Base-by-base conservation (phyloP, 2,888 invertebrate genomes). In the Harpalus rubripes region DNA sequence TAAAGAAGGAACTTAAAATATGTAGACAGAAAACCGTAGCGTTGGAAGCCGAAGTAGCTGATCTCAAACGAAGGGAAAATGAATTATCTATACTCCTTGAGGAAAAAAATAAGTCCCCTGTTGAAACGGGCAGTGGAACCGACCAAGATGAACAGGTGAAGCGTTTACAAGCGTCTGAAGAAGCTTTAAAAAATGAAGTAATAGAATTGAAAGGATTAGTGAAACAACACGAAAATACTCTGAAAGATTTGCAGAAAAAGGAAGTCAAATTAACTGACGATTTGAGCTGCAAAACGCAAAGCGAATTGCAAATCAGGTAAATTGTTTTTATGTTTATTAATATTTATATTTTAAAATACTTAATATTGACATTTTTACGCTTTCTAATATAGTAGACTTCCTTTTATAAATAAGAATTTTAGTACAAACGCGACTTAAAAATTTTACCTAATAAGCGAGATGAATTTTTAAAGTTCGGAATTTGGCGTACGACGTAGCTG, bases 281-380 rank as follows among this genome's bases (percentile, higher is more conserved):
- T 56, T 65, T 65, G 63, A 84, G 52, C 16, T 44, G 63, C 32
- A 65, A 84, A 84, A 65, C 63, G 12, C 78, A 78, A 63, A 84
- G 76, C 18, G 84, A 84, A 78, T 5, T 84, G 10, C 84, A 84
- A 84, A 84, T 84, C 41, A 78, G 84, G 84, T 84, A 78, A 52
- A 32, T 22, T 22, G 22, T 22, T n/a, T n/a, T n/a, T n/a, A n/a
- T n/a, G n/a, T n/a, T n/a, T n/a, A n/a, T n/a, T n/a, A n/a, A n/a
- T n/a, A n/a, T 3, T 3, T 22, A 22, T 22, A 22, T 22, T 22
- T 2, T 22, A 22, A 22, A 22, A 22, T 22, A 22, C 22, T 1
- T 22, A 3, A 22, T 22, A 22, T 22, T 1, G n/a, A n/a, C 22
- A 22, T 22, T 1, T 32, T 32, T 32, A 6, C 32, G 3, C 32